phyloP scores from a whole-genome alignment of 2,113 vertebrate genomes.

The Xerus inauris region DNA sequence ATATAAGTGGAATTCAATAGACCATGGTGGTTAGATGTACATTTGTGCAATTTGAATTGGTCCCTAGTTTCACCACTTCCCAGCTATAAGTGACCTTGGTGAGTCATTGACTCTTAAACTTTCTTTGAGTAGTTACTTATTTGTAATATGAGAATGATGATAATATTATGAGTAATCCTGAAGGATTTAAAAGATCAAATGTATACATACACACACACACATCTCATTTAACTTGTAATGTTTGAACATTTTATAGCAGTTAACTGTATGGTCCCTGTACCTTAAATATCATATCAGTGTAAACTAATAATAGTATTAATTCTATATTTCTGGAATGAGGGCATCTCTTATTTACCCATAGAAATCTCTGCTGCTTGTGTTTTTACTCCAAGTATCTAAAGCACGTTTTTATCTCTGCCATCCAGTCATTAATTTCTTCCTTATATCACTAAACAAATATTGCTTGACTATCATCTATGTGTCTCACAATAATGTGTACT shows the following conservation, averaged over 20 bases:
- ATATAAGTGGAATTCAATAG: background rate
- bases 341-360: no score
- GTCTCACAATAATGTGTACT: no score
- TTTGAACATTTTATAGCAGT: background rate
- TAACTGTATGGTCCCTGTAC: background rate
- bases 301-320: background rate
- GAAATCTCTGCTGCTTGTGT: background rate
- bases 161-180: background rate
- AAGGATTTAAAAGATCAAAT: background rate
- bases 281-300: background rate
- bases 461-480: background rate
- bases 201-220: background rate
- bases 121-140: background rate
- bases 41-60: rapidly evolving
- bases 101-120: background rate
- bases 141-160: background rate
- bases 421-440: background rate
- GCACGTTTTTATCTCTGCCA: background rate
- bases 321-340: background rate
- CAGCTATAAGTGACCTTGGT: background rate
- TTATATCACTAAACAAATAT: background rate
- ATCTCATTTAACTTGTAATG: background rate
- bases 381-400: background rate
- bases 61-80: background rate
- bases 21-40: no score